Conservation (phyloP, 2,113 vertebrate species). For the Tauraco erythrolophus region DNA sequence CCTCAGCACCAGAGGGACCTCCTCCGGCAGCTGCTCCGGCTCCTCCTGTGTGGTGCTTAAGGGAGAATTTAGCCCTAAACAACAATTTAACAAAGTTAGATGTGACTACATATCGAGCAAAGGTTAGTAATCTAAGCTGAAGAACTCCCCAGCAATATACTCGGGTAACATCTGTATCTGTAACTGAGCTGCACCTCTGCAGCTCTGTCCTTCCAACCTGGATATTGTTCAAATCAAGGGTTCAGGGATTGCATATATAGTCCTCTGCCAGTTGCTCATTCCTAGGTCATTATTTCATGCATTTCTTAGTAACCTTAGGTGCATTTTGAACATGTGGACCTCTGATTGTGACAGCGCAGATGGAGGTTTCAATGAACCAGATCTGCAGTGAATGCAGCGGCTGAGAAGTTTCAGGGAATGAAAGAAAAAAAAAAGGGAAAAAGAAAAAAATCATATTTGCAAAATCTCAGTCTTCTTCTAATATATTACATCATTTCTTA, state of each 20-base stretch:
- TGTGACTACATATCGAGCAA: background rate
- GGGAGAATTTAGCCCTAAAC: background rate
- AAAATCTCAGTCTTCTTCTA: background rate
- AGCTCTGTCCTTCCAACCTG: background rate
- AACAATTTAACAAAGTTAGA: background rate
- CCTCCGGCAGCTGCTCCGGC: background rate
- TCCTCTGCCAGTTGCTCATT: background rate
- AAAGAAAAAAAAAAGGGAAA: rapidly evolving
- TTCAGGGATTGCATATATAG: background rate
- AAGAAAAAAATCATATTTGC: background rate
- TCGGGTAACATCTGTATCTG: background rate
- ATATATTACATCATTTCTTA: background rate
- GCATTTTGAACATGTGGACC: background rate
- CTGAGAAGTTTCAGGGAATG: background rate
- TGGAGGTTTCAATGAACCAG: background rate
- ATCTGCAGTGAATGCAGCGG: background rate
- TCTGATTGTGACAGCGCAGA: background rate
- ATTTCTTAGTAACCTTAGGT: background rate
- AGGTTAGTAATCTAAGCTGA: background rate
- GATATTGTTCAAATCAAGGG: background rate
- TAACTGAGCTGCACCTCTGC: background rate
- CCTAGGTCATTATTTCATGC: background rate
- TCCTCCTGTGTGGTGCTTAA: background rate
- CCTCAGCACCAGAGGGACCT: background rate
- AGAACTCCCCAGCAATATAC: background rate